These are phyloP conservation scores for Girardinus metallicus DNA, from an alignment of 2,797 vertebrate genomes.

Conservation along the genomic window DNA sequence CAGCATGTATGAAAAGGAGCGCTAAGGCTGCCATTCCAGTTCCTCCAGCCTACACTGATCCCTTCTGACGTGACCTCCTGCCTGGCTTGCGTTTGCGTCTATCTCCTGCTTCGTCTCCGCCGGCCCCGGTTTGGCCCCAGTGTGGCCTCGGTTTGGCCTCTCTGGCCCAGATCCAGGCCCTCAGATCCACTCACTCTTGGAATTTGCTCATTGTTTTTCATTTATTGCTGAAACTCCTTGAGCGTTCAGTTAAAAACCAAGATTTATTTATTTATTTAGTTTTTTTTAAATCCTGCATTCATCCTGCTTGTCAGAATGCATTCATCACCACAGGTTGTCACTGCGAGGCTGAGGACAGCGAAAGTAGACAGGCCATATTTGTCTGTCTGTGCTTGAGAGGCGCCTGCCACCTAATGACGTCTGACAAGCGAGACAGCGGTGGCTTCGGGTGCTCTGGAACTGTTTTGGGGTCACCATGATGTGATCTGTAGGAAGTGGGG, in stretches of 20 bases:
- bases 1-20: conserved; percentile 40
- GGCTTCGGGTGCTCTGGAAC: conserved; percentile 61
- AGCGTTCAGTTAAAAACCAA: background rate
- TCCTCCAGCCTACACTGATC: conserved; percentile 63
- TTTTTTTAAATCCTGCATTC: background rate
- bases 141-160: conserved; percentile 51
- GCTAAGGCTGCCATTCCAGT: conserved; percentile 54
- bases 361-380: conserved; percentile 43
- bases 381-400: conserved; percentile 66
- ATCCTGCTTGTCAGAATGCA: conserved; percentile 20
- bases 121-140: conserved; percentile 26
- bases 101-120: conserved; percentile 59
- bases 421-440: conserved; percentile 72
- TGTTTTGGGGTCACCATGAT: conserved; percentile 73
- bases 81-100: conserved; percentile 60
- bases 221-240: background rate
- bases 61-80: conserved; percentile 64
- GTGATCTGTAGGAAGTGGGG: conserved; percentile 71
- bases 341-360: conserved; percentile 23
- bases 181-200: conserved; percentile 20
- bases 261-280: background rate
- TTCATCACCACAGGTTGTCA: conserved; percentile 14
- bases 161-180: conserved; percentile 57
- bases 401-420: conserved; percentile 71
- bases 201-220: conserved; percentile 26